Evolutionary conservation across 1,140 invertebrate species (phyloP).

Genomic region (Eurosta solidaginis): DNA sequence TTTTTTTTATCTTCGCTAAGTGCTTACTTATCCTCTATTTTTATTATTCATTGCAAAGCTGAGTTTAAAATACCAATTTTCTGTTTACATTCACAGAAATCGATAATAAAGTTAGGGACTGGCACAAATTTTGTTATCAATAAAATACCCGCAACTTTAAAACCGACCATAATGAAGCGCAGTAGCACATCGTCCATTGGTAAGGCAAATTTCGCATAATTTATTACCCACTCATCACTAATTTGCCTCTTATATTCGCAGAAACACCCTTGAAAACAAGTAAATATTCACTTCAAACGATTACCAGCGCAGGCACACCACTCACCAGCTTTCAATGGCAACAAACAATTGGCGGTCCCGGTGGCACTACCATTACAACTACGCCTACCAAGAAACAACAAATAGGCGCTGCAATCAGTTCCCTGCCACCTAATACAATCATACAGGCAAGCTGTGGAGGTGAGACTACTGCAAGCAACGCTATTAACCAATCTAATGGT

Average conservation of each 20-base stretch:
- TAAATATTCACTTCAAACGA: conserved; percentile 43
- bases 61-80: neutral
- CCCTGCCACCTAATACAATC: conserved; percentile 51
- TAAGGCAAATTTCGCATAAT: neutral
- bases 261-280: conserved; percentile 39
- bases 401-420: conserved; percentile 47
- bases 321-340: conserved; percentile 36
- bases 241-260: neutral
- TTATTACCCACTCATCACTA: neutral
- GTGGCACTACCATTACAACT: neutral
- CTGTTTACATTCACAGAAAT: neutral
- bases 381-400: conserved; percentile 33
- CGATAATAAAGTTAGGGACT: conserved; percentile 20
- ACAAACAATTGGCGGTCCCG: conserved; percentile 20
- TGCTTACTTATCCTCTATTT: neutral
- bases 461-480: neutral
- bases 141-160: conserved; percentile 45
- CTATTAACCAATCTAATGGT: neutral
- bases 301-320: conserved; percentile 33
- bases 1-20: neutral
- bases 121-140: conserved; percentile 39
- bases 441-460: conserved; percentile 48
- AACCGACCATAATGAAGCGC: conserved; percentile 47
- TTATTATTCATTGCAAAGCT: neutral
- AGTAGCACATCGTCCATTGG: neutral